Evolutionary conservation across 2,113 vertebrate genomes (phyloP).

Genomic region (Oophaga pumilio): DNA sequence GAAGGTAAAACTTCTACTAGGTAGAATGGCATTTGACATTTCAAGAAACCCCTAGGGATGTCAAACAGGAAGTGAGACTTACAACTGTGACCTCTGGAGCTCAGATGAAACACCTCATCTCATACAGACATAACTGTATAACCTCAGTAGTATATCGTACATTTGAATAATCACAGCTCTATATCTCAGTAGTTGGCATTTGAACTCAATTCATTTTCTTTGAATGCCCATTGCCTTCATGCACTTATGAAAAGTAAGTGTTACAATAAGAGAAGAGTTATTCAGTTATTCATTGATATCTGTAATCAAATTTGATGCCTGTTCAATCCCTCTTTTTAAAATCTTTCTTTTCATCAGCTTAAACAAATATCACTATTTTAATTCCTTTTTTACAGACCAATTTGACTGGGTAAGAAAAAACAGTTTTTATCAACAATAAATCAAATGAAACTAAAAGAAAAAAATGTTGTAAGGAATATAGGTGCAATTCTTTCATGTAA

Average conservation of each 20-base stretch:
- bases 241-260: background rate
- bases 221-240: constrained; percentile 11
- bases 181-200: background rate
- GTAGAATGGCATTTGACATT: constrained; percentile 41
- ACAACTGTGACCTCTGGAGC: constrained; percentile 20
- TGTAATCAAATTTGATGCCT: background rate
- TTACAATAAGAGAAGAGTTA: background rate
- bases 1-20: constrained; percentile 10
- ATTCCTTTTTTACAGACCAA: no score
- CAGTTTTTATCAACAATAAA: no score
- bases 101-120: constrained; percentile 40
- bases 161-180: constrained; percentile 27
- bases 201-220: constrained; percentile 14
- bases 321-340: background rate
- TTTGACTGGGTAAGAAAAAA: no score
- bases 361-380: no score
- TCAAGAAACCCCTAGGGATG: constrained; percentile 21
- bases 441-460: no score
- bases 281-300: background rate
- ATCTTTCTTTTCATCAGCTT: background rate
- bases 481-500: background rate
- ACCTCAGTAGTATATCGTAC: background rate
- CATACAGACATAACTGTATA: constrained; percentile 11
- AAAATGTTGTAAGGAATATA: no score
- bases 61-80: constrained; percentile 10